Evolutionary conservation across 2,113 vertebrate genomes (phyloP).

Genomic region (Axis porcinus): DNA sequence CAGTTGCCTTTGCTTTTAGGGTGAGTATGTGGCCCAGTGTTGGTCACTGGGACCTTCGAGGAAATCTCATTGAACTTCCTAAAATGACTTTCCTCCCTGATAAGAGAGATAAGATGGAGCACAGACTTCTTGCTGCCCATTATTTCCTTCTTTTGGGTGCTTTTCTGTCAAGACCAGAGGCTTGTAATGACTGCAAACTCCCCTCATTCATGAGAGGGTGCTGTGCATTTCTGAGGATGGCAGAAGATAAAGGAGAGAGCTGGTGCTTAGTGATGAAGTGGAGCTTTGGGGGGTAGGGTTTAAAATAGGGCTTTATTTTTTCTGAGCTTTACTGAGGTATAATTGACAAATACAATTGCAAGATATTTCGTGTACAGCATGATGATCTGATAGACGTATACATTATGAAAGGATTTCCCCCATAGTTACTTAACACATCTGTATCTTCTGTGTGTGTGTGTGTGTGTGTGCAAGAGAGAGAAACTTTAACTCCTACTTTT

Average conservation of each 20-base stretch:
- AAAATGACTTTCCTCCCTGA: background rate
- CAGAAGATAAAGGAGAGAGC: background rate
- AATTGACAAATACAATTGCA: background rate
- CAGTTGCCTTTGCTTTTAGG: background rate
- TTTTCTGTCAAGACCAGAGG: background rate
- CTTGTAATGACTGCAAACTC: background rate
- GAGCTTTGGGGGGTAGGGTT: background rate
- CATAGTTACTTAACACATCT: background rate
- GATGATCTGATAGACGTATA: background rate
- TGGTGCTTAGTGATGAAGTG: background rate
- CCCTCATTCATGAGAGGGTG: no score
- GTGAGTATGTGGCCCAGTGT: background rate
- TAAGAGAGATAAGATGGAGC: background rate
- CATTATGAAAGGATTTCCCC: background rate
- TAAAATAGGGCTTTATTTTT: background rate
- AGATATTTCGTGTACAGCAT: background rate
- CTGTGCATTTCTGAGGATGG: background rate
- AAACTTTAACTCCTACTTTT: background rate
- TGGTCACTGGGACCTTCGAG: background rate
- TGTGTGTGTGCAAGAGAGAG: background rate
- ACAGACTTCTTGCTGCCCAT: background rate
- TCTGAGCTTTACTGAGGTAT: background rate
- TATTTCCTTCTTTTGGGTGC: background rate
- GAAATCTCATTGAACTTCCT: background rate
- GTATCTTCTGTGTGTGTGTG: no score